Conservation (phyloP, 2,797 vertebrate genomes). For the Brachyalestes nurse region DNA sequence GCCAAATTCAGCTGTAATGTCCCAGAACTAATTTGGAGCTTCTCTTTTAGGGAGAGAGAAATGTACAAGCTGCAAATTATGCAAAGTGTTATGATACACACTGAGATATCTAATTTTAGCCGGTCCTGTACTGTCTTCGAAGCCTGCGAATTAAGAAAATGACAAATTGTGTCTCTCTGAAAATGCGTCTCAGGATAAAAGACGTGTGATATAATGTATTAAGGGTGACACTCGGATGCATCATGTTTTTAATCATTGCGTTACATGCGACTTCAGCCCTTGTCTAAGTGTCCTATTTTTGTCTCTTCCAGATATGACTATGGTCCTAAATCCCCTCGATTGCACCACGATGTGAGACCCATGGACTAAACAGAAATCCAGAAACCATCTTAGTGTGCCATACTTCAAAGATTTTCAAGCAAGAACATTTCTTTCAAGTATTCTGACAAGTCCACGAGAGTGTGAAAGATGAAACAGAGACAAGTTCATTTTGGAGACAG, state of each 20-base stretch:
- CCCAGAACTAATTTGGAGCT: constrained; percentile 49
- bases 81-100: constrained; percentile 24
- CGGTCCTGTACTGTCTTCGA: background rate
- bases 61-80: constrained; percentile 28
- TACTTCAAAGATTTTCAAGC: constrained; percentile 17
- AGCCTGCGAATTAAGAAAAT: background rate
- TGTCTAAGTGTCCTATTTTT: constrained; percentile 46
- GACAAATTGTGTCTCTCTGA: background rate
- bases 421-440: constrained; percentile 20
- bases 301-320: constrained; percentile 62
- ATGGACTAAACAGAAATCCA: constrained; percentile 44
- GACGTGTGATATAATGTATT: background rate
- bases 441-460: constrained; percentile 31
- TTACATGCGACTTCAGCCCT: background rate
- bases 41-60: constrained; percentile 37
- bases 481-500: constrained; percentile 30
- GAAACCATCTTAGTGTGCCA: background rate
- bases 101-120: constrained; percentile 19
- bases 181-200: background rate
- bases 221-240: background rate
- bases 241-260: background rate
- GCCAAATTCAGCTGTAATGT: constrained; percentile 39
- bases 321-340: constrained; percentile 60
- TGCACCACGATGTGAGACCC: constrained; percentile 69
- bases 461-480: constrained; percentile 45